These are phyloP conservation scores for Hemibagrus wyckioides DNA, from an alignment of 2,113 vertebrate species.

Conservation along the genomic window DNA sequence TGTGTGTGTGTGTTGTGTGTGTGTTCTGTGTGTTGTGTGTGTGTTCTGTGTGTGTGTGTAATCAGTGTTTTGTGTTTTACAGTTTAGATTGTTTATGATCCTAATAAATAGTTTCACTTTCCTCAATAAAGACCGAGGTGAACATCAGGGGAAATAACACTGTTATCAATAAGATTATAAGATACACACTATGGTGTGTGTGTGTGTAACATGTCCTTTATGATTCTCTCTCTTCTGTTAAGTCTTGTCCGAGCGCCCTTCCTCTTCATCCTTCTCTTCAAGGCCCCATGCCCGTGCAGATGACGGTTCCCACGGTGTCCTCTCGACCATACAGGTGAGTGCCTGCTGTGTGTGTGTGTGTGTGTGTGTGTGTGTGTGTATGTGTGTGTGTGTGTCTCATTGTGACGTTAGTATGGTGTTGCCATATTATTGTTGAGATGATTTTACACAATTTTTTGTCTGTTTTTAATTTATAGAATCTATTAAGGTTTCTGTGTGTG, in stretches of 20 bases:
- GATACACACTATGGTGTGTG: background rate
- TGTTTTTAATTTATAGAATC: background rate
- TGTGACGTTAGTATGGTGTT: no score
- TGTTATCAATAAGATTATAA: background rate
- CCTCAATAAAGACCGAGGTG: background rate
- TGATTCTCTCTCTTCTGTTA: background rate
- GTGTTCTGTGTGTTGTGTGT: no score
- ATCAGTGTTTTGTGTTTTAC: background rate
- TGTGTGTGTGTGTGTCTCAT: no score
- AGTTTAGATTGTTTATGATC: background rate
- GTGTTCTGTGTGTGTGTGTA: no score
- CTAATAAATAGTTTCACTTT: background rate
- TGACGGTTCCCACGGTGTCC: constrained; percentile 16
- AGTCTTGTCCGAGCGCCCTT: background rate
- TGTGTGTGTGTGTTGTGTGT: no score
- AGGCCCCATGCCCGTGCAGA: background rate
- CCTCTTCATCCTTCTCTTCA: constrained; percentile 1
- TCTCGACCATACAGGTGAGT: constrained; percentile 33
- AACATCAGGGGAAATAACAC: background rate
- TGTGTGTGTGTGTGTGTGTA: background rate
- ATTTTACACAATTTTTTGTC: background rate
- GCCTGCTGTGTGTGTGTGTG: background rate
- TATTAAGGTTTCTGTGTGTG: background rate
- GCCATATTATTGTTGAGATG: background rate
- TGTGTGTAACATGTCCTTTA: background rate